Conservation (phyloP, 2,888 invertebrate species). For the Drosophila cognata region DNA sequence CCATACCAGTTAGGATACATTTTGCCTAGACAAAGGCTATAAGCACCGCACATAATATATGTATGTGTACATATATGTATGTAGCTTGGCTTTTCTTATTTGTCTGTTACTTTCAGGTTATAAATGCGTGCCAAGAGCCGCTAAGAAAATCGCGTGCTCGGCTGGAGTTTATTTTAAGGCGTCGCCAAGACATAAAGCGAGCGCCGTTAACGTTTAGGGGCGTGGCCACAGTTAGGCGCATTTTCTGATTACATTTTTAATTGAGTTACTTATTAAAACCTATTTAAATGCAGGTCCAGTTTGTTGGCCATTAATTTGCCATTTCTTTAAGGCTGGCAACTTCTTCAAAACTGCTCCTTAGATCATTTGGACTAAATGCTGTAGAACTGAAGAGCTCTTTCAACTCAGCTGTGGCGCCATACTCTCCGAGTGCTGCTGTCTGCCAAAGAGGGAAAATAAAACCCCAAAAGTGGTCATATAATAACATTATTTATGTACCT, state of each 20-base stretch:
- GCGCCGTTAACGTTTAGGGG: slow-evolving; percentile 11
- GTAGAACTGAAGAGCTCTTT: not conserved
- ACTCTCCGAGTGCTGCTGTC: slow-evolving; percentile 1
- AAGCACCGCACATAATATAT: not conserved
- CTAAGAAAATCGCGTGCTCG: slow-evolving; percentile 49
- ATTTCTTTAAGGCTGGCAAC: not conserved
- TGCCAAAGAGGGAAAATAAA: slow-evolving; percentile 6
- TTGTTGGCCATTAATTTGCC: not conserved
- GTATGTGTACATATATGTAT: not conserved
- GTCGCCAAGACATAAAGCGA: slow-evolving; percentile 26
- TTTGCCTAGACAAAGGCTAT: not conserved
- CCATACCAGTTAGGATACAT: not conserved
- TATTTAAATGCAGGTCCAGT: slow-evolving; percentile 36
- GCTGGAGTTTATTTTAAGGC: slow-evolving; percentile 39
- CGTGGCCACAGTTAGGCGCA: slow-evolving; percentile 39
- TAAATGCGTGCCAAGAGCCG: slow-evolving; percentile 17
- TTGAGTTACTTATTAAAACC: slow-evolving; percentile 39
- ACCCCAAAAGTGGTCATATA: slow-evolving; percentile 27
- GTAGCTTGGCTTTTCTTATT: slow-evolving; percentile 11
- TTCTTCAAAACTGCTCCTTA: slow-evolving; percentile 2
- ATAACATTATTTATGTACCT: slow-evolving; percentile 46
- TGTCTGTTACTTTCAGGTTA: slow-evolving; percentile 15
- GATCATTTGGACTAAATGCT: slow-evolving; percentile 2
- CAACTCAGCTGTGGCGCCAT: not conserved
- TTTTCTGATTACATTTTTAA: slow-evolving; percentile 46